Evolutionary conservation across 2,797 vertebrate species (phyloP).

Genomic region (Diceros bicornis): DNA sequence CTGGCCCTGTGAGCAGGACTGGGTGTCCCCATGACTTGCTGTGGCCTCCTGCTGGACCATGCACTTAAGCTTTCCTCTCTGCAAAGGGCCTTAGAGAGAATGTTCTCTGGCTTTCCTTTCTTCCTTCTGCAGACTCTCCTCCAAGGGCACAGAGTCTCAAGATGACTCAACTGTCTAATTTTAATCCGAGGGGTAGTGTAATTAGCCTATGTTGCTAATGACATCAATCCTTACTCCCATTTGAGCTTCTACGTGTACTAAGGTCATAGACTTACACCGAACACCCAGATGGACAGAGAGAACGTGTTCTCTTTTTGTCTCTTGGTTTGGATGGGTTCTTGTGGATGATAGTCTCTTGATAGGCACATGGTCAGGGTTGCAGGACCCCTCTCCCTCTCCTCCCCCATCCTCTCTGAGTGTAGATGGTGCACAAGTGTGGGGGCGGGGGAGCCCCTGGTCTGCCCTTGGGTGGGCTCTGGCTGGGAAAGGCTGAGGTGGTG

Average conservation of each 20-base stretch:
- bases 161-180: no score
- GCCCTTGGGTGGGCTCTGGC: neutral
- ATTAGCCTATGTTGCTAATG: neutral
- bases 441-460: neutral
- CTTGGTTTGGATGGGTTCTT: neutral
- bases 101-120: neutral
- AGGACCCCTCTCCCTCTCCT: no score
- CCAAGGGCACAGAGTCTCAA: neutral
- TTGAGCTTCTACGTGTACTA: fast-evolving
- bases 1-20: neutral
- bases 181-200: neutral
- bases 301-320: neutral
- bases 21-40: neutral
- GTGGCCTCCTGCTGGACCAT: neutral
- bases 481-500: no score
- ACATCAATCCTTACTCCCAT: neutral
- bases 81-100: neutral
- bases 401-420: neutral
- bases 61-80: neutral
- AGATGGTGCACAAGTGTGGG: neutral
- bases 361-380: neutral
- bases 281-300: neutral
- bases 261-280: no score
- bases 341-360: neutral
- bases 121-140: neutral